phyloP scores from a whole-genome alignment of 1,140 invertebrate genomes.

The Caenorhabditis elegans region DNA sequence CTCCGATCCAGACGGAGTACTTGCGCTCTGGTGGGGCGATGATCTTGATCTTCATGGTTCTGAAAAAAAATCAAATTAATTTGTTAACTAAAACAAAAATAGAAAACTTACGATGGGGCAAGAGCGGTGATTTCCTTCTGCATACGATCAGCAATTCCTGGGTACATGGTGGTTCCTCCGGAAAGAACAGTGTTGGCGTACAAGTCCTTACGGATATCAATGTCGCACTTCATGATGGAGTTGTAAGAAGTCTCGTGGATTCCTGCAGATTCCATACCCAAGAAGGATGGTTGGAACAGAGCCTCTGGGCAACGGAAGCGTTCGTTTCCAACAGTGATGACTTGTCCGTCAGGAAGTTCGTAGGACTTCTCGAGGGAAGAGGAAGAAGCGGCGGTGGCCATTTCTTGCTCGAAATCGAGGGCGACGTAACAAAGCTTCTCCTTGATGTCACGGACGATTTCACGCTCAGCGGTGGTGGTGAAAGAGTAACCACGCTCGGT shows the following conservation, averaged over 20 bases:
- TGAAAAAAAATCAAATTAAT: conserved; percentile 32
- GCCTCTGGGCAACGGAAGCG: conserved; percentile 68
- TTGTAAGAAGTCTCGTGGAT: conserved; percentile 67
- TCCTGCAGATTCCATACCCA: conserved; percentile 67
- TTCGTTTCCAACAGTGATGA: conserved; percentile 68
- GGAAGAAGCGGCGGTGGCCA: conserved; percentile 79
- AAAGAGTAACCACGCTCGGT: conserved; percentile 63
- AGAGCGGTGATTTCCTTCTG: conserved; percentile 70
- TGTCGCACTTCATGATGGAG: conserved; percentile 68
- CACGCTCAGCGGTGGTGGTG: conserved; percentile 77
- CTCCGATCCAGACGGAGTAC: conserved; percentile 73
- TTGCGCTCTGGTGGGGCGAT: conserved; percentile 72
- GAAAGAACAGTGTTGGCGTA: conserved; percentile 69
- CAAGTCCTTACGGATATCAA: conserved; percentile 68
- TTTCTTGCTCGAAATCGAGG: conserved; percentile 90
- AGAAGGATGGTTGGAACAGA: conserved; percentile 70
- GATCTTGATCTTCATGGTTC: conserved; percentile 74
- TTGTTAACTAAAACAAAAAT: background rate
- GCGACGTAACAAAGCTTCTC: conserved; percentile 75
- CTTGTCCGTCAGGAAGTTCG: conserved; percentile 69
- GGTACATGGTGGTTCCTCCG: conserved; percentile 70
- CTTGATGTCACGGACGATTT: conserved; percentile 85
- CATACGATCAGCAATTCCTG: conserved; percentile 69
- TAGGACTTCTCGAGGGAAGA: conserved; percentile 69
- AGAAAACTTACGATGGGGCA: conserved; percentile 65